phyloP scores from a whole-genome alignment of 1,140 invertebrate species.

The Neodiprion lecontei region DNA sequence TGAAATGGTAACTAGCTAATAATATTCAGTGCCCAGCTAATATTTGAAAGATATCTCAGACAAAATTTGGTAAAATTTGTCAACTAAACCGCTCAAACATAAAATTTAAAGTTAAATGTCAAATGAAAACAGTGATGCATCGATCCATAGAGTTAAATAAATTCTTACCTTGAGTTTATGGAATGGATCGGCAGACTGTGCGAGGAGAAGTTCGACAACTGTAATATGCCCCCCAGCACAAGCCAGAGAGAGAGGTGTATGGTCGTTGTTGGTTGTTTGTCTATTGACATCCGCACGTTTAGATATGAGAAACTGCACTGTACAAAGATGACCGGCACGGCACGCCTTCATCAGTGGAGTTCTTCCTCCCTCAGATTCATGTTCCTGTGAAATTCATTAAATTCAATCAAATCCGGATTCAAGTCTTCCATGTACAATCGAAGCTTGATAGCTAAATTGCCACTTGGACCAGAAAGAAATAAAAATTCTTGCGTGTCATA shows the following conservation, averaged over 20 bases:
- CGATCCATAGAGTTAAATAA: not conserved
- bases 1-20: too few relatives aligned
- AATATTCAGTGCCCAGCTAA: too few relatives aligned
- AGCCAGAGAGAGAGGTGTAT: slow-evolving; percentile 96
- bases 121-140: slow-evolving; percentile 9
- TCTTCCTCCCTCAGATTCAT: slow-evolving; percentile 91
- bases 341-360: slow-evolving; percentile 99
- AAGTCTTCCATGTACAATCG: not conserved
- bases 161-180: slow-evolving; percentile 86
- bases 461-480: not conserved
- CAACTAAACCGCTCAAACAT: too few relatives aligned
- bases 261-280: slow-evolving; percentile 97
- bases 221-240: slow-evolving; percentile 94
- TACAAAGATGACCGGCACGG: slow-evolving; percentile 97
- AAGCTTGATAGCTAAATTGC: slow-evolving; percentile 8
- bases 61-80: too few relatives aligned
- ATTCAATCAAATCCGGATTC: not conserved
- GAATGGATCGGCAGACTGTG: slow-evolving; percentile 91
- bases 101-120: not conserved
- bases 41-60: too few relatives aligned
- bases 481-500: too few relatives aligned
- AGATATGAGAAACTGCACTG: slow-evolving; percentile 94
- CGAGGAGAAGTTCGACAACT: slow-evolving; percentile 90
- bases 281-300: slow-evolving; percentile 94
- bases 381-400: slow-evolving; percentile 67